Evolutionary conservation across 2,797 vertebrate species (phyloP).

Genomic region (Poeciliopsis gracilis): DNA sequence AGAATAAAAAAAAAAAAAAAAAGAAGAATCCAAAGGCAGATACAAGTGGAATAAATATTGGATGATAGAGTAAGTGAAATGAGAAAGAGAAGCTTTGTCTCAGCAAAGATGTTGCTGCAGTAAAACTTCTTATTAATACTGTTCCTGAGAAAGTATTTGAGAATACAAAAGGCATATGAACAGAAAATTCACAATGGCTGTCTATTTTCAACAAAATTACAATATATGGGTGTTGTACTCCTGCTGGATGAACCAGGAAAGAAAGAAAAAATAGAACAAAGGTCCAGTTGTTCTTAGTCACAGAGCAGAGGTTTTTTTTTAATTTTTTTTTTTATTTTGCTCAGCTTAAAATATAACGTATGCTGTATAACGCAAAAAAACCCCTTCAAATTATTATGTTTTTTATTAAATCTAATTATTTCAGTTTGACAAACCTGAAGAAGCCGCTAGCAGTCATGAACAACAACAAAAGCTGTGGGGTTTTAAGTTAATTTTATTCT

Average conservation of each 20-base stretch:
- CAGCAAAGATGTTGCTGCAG: slow-evolving; percentile 19
- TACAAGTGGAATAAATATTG: slow-evolving; percentile 62
- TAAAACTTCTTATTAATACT: slow-evolving; percentile 6
- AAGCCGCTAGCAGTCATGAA: too few relatives aligned
- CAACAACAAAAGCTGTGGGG: too few relatives aligned
- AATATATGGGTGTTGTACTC: neutral
- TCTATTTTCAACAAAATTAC: neutral
- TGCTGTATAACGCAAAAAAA: too few relatives aligned
- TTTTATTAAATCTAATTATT: too few relatives aligned
- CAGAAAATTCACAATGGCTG: neutral
- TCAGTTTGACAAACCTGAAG: too few relatives aligned
- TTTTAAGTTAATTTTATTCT: neutral
- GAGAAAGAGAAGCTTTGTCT: slow-evolving; percentile 29
- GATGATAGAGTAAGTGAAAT: slow-evolving; percentile 49
- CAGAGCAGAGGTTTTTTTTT: too few relatives aligned
- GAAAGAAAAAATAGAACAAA: too few relatives aligned
- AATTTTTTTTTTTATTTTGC: too few relatives aligned
- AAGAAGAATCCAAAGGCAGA: slow-evolving; percentile 64
- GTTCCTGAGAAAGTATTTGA: neutral
- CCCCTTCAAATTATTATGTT: too few relatives aligned
- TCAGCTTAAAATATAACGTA: too few relatives aligned
- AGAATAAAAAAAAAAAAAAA: slow-evolving; percentile 20
- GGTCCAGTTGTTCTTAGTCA: neutral
- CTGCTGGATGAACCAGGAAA: neutral
- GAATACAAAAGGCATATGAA: neutral